Percentiles rank a stretch among this genome's conserved stretches.
Evolutionary conservation across 2,888 invertebrate species (phyloP).

Genomic region (Microctonus brassicae): DNA sequence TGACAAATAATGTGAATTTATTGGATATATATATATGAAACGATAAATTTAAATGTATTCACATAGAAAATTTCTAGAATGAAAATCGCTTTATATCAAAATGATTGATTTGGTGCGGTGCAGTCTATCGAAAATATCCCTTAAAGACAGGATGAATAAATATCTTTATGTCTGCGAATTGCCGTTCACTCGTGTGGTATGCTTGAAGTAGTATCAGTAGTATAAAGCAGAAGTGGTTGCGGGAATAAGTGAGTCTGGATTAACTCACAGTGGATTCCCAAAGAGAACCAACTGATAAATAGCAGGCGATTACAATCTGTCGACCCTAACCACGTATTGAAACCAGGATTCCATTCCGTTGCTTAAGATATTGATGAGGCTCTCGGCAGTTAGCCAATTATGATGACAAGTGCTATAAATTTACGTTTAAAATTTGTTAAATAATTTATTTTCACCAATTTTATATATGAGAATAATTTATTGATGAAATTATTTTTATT

Average conservation of each 20-base stretch:
- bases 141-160: constrained; percentile 7
- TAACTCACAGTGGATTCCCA: constrained; percentile 51
- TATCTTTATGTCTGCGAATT: neutral
- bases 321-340: constrained; percentile 52
- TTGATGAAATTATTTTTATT: neutral
- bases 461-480: neutral
- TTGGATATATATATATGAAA: neutral
- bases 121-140: constrained; percentile 21
- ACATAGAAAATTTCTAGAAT: neutral
- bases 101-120: constrained; percentile 8
- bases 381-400: constrained; percentile 8
- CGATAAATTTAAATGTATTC: neutral
- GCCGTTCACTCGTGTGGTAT: constrained; percentile 14
- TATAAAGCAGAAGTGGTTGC: constrained; percentile 17
- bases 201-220: constrained; percentile 18
- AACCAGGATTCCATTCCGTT: constrained; percentile 44
- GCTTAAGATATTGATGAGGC: constrained; percentile 20
- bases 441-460: neutral
- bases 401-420: neutral
- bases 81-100: neutral
- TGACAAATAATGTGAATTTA: neutral
- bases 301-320: constrained; percentile 55
- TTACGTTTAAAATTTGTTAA: neutral
- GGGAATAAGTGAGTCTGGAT: constrained; percentile 44
- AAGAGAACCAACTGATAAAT: constrained; percentile 55